Evolutionary conservation across 2,797 vertebrate species (phyloP).

Genomic region (Brachyalestes nurse): DNA sequence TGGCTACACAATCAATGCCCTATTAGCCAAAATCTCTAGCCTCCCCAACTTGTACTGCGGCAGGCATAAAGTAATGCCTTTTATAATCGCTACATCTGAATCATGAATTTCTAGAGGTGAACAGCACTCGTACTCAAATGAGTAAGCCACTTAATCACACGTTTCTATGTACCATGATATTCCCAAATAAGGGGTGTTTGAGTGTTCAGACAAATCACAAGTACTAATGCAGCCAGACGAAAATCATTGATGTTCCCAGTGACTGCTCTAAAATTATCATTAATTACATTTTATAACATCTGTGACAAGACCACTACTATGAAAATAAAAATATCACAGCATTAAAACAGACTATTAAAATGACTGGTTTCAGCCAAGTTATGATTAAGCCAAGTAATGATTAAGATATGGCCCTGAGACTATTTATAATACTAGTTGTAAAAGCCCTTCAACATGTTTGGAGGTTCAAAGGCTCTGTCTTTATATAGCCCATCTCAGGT

Average conservation of each 20-base stretch:
- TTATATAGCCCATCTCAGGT: slow-evolving; percentile 58
- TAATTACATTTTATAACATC: slow-evolving; percentile 2
- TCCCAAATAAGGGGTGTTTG: not conserved
- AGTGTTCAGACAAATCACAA: slow-evolving; percentile 14
- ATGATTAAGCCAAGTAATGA: not conserved
- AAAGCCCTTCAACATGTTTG: slow-evolving; percentile 17
- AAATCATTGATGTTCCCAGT: slow-evolving; percentile 8
- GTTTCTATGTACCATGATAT: not conserved
- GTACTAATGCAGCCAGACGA: slow-evolving; percentile 3
- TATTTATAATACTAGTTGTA: slow-evolving; percentile 16
- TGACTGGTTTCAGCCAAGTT: not conserved
- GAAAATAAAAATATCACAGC: not conserved
- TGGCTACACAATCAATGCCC: not conserved
- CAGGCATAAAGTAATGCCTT: not conserved
- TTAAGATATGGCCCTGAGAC: not conserved
- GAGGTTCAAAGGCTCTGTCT: slow-evolving; percentile 48
- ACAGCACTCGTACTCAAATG: not conserved
- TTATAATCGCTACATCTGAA: not conserved
- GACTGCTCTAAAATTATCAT: not conserved
- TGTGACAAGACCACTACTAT: not conserved
- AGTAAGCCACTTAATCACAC: not conserved
- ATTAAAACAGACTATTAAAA: slow-evolving; percentile 1
- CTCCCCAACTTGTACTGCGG: not conserved
- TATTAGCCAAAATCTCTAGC: not conserved
- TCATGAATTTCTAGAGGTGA: not conserved